A percentile compares a stretch with the other conserved stretches of the same genome.
phyloP scores from a whole-genome alignment of 1,140 invertebrate species.

The Ostrea denselamellosa region DNA sequence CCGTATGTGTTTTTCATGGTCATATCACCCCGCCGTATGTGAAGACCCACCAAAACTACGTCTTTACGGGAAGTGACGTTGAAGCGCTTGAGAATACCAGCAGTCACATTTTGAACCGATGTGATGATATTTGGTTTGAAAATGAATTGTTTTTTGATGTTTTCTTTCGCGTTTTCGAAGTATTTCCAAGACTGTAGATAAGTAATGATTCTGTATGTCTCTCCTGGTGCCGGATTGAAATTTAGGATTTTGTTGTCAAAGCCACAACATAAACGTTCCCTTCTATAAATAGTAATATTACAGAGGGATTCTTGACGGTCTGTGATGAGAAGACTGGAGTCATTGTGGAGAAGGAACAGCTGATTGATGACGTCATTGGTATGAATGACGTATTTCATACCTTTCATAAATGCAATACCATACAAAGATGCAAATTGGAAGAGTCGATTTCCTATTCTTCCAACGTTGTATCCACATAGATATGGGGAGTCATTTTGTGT shows the following conservation, averaged over 20 bases:
- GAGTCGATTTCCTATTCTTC: conserved; percentile 57
- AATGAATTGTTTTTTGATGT: conserved; percentile 52
- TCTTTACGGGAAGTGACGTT: conserved; percentile 37
- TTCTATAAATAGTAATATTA: not conserved
- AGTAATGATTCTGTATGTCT: conserved; percentile 41
- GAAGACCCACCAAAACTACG: conserved; percentile 54
- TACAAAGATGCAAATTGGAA: conserved; percentile 57
- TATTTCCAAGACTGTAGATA: conserved; percentile 64
- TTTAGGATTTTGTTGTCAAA: conserved; percentile 46
- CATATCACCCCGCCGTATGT: conserved; percentile 61
- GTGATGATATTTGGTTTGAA: conserved; percentile 48
- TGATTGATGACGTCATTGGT: conserved; percentile 8
- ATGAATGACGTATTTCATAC: conserved; percentile 30
- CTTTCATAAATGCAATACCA: conserved; percentile 52
- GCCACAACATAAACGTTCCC: conserved; percentile 75
- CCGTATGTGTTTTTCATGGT: conserved; percentile 46
- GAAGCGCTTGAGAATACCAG: conserved; percentile 9
- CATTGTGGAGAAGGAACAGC: conserved; percentile 20
- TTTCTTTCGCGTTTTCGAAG: conserved; percentile 46
- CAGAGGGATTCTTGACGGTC: not conserved
- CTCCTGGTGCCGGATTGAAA: not conserved
- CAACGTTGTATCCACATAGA: conserved; percentile 29
- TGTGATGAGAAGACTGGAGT: not conserved
- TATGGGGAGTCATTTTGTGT: not conserved
- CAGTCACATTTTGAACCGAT: conserved; percentile 42